Evolutionary conservation across 2,888 invertebrate species (phyloP).

Genomic region (Morpho achilles): DNA sequence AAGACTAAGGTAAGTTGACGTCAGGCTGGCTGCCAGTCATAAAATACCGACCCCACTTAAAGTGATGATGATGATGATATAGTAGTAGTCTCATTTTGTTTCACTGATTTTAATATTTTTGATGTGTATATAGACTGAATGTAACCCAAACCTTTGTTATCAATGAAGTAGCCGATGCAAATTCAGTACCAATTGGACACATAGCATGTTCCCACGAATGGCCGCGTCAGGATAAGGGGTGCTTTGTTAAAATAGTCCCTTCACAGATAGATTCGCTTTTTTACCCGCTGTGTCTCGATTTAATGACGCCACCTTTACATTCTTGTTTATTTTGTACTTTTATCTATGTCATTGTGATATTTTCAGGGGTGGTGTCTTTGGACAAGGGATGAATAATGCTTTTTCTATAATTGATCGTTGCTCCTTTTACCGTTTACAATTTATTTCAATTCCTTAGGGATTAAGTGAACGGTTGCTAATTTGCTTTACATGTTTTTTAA

Average conservation of each 20-base stretch:
- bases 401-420: constrained; percentile 48
- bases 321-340: constrained; percentile 66
- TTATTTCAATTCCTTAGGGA: constrained; percentile 7
- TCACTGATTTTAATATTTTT: no score
- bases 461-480: constrained; percentile 36
- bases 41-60: no score
- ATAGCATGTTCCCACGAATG: constrained; percentile 17
- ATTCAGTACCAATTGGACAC: constrained; percentile 12
- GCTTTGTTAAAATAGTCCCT: constrained; percentile 19
- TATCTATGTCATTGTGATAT: constrained; percentile 59
- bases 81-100: no score
- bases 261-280: constrained; percentile 19
- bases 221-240: constrained; percentile 4
- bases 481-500: constrained; percentile 43
- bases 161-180: constrained; percentile 10
- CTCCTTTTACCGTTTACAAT: constrained; percentile 46
- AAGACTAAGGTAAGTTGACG: no score
- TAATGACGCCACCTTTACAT: constrained; percentile 59
- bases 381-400: constrained; percentile 60
- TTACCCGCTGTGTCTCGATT: constrained; percentile 47
- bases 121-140: background rate
- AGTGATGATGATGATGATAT: no score
- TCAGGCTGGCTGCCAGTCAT: no score
- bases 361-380: constrained; percentile 62
- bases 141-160: constrained; percentile 3